These are phyloP conservation scores for Notolabrus celidotus DNA, from an alignment of 2,797 vertebrate genomes.

Conservation along the genomic window DNA sequence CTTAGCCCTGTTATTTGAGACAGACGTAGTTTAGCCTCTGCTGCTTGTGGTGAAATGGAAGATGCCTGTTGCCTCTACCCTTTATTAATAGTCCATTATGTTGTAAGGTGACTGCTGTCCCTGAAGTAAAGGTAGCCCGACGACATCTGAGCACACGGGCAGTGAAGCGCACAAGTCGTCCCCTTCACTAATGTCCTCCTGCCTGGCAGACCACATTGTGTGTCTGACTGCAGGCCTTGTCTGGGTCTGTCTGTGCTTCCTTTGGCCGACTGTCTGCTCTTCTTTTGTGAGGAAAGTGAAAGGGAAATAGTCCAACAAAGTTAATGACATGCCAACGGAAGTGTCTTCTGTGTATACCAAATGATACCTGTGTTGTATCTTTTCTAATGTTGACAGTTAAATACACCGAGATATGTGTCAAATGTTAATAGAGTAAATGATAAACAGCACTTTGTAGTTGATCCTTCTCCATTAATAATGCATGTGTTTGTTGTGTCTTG, in stretches of 20 bases:
- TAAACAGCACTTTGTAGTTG: too few relatives aligned
- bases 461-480: too few relatives aligned
- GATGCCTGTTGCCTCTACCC: constrained; percentile 58
- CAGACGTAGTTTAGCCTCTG: constrained; percentile 30
- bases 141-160: constrained; percentile 68
- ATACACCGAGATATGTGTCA: neutral
- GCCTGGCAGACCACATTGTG: constrained; percentile 57
- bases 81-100: constrained; percentile 83
- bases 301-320: constrained; percentile 37
- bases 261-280: constrained; percentile 14
- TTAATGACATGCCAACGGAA: constrained; percentile 31
- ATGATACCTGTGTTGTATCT: neutral
- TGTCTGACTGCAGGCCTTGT: constrained; percentile 57
- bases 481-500: neutral
- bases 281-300: constrained; percentile 47
- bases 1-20: constrained; percentile 54
- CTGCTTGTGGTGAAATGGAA: constrained; percentile 66
- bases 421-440: too few relatives aligned
- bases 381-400: constrained; percentile 12
- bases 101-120: constrained; percentile 73
- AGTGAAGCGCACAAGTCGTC: constrained; percentile 42
- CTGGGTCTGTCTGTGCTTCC: constrained; percentile 28
- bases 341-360: constrained; percentile 29
- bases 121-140: constrained; percentile 69
- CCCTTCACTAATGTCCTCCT: constrained; percentile 54